Evolutionary conservation across 2,797 vertebrate genomes (phyloP).

Genomic region (Choloepus didactylus): DNA sequence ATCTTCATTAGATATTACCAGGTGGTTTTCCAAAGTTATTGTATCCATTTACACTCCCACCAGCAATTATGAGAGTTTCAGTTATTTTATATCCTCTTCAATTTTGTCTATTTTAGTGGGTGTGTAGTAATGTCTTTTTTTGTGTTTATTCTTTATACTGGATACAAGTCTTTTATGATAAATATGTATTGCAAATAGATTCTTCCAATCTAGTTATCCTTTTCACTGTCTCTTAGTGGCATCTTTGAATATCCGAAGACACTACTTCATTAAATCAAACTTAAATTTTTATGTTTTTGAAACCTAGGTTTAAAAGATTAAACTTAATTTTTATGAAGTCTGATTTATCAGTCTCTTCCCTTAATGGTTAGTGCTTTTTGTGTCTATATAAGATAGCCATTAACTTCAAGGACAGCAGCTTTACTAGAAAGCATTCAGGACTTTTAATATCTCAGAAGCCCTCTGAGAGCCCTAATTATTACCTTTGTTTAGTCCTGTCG

Average conservation of each 20-base stretch:
- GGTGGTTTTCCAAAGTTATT: neutral
- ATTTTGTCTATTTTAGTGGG: neutral
- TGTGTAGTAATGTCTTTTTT: neutral
- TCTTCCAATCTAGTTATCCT: neutral
- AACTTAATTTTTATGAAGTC: neutral
- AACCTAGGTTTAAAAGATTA: too few relatives aligned
- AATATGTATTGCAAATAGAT: neutral
- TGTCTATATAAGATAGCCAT: neutral
- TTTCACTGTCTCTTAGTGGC: constrained; percentile 1
- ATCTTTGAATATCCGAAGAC: neutral
- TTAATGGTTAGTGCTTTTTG: neutral
- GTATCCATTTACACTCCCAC: neutral
- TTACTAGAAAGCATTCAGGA: neutral
- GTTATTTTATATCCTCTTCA: neutral
- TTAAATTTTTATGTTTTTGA: too few relatives aligned
- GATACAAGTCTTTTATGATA: neutral
- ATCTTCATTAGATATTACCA: neutral
- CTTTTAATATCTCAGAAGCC: neutral
- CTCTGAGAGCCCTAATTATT: constrained; percentile 14
- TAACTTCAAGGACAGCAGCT: neutral
- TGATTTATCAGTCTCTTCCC: neutral
- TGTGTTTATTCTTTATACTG: neutral
- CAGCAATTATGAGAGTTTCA: neutral
- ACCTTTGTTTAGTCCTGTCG: neutral
- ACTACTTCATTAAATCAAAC: too few relatives aligned